Evolutionary conservation across 2,113 vertebrate genomes (phyloP), one percentile per base, ranked within the genome.

Genomic region (Ondatra zibethicus): DNA sequence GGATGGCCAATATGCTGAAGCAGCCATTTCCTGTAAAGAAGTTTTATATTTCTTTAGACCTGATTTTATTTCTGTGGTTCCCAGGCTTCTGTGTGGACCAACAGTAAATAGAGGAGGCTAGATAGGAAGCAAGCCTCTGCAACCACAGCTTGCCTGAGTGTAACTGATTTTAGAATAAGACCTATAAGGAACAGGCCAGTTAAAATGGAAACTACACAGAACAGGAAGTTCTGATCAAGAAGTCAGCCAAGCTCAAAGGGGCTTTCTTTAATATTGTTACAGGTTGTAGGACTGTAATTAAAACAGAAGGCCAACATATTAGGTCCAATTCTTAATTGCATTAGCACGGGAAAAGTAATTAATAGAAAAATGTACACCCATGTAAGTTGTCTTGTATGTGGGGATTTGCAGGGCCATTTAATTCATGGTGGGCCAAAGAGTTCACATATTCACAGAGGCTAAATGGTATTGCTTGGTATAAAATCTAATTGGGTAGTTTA

Each of bases 401-500:
- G 91, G 88, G 73, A 95, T 96, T 93, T 96, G 29, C 13, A 11
- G 88, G 93, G 12, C 75, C 88, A 95, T 96, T 95, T 89, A 84
- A 96, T 84, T 97, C 89, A 68, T 87, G 78, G 70, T 47, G 86
- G 96, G 45, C 63, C 89, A 97, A 97, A 95, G 14, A 91, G 88
- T 96, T 96, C 58, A 93, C 80, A 10, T 77, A 92, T 85, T 7
- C 45, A 86, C 85, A 63, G 63, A 96, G 58, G 78, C 68, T 94
- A n/a, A 94, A 90, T 36, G 96, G 58, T 88, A 75, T 91, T 85
- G 65, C 78, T 91, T 96, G 72, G 82, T 84, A 93, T 96, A 95
- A 96, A 98, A 95, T 95, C 81, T 96, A 97, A 98, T 95, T 97
- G 97, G 81, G 42, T 85, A 84, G 88, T 96, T 97, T 95, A 97